Conservation (phyloP, 2,113 vertebrate genomes). For the Stictonetta naevosa region DNA sequence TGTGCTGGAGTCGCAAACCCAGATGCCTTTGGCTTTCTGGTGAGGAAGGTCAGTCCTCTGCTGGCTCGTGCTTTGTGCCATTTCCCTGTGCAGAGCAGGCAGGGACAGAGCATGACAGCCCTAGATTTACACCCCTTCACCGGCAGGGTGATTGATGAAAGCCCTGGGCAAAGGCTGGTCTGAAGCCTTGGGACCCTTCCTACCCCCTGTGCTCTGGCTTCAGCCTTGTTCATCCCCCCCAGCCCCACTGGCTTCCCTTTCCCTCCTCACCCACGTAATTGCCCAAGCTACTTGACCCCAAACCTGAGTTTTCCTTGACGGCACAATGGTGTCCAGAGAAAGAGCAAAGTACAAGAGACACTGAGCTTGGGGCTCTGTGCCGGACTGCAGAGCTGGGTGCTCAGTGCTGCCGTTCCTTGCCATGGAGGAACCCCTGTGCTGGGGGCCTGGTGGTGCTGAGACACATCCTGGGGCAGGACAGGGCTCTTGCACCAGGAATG, state of each 20-base stretch:
- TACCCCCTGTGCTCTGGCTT: background rate
- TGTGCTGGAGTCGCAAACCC: background rate
- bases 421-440: background rate
- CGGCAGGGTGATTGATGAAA: background rate
- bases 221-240: background rate
- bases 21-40: background rate
- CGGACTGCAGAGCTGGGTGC: background rate
- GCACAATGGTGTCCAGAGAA: background rate
- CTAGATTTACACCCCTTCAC: background rate
- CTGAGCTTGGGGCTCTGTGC: background rate
- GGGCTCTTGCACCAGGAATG: rapidly evolving
- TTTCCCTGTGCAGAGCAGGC: background rate
- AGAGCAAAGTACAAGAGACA: background rate
- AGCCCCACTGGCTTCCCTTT: background rate
- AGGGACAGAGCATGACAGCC: background rate
- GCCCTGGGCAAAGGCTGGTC: background rate
- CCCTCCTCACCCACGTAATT: background rate
- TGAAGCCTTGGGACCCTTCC: background rate
- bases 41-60: background rate
- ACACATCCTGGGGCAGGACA: background rate
- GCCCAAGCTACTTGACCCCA: background rate
- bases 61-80: background rate
- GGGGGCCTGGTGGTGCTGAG: background rate
- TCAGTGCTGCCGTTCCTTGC: background rate
- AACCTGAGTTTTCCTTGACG: background rate